Base-by-base conservation (phyloP, 2,888 invertebrate genomes). In the Aphrophora alni region DNA sequence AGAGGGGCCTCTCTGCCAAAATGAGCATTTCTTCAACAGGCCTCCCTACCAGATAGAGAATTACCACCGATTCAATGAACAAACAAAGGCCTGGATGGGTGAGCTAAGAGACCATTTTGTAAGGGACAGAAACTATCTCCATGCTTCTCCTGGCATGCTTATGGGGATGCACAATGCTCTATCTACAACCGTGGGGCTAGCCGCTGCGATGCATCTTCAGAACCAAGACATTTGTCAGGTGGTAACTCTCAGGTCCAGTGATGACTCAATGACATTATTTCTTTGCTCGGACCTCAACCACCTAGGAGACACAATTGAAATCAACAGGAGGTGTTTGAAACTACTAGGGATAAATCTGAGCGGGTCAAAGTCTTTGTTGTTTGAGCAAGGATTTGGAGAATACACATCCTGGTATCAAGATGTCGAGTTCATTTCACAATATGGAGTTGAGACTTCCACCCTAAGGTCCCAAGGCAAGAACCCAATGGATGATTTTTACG, bases 151-250 rank as follows among this genome's bases (percentile, higher is more conserved):
- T 5, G 68, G 68, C n/a, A 80, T 85, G 84, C 71, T 86, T 17
- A 86, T 86, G 85, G 85, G 85, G 0, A 85, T 86, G 86, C 79
- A 83, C 3, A 86, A 86, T 77, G 85, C 85, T 0, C 81, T 76
- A 0, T 84, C 84, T 0, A 86, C 83, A 0, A 85, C 85, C n/a
- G n/a, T 83, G 10, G 84, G 85, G 0, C 80, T 85, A 0, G 21
- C 82, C 1, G 75, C 83, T 7, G 27, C 28, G 10, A 68, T 8
- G 25, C 38, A 81, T 12, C 10, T 75, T 7, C 71, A 82, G 24
- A 72, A 82, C 21, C 17, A 71, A 10, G 10, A 12, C n/a, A 2
- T 14, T 0, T n/a, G 8, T 1, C 0, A n/a, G 0, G 44, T 70
- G 10, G 38, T 28, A 1, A 76, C 79, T 12, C 68, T 81, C 2